These are phyloP conservation scores for Syrphus vitripennis DNA, from an alignment of 2,888 invertebrate genomes.

Conservation along the genomic window DNA sequence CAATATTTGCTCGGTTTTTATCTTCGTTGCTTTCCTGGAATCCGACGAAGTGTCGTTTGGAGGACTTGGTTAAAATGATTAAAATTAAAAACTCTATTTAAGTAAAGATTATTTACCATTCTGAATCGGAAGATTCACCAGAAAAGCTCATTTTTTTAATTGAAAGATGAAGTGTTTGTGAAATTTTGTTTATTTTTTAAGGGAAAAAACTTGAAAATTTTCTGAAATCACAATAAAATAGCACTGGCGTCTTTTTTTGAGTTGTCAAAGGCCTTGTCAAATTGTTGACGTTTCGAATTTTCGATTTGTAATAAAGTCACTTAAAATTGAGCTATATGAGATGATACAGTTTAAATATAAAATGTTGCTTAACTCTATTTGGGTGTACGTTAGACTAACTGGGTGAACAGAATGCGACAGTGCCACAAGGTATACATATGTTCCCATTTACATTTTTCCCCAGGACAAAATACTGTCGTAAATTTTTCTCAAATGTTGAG, in stretches of 20 bases:
- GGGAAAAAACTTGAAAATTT: background rate
- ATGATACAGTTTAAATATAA: background rate
- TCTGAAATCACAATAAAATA: slow-evolving; percentile 7
- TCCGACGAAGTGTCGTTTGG: background rate
- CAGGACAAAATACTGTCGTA: no score
- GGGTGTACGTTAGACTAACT: background rate
- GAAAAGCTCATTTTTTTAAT: slow-evolving; percentile 76
- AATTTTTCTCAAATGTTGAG: no score
- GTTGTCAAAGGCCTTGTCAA: background rate
- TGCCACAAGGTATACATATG: no score
- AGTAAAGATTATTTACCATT: slow-evolving; percentile 74
- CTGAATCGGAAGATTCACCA: slow-evolving; percentile 77
- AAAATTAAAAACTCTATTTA: background rate
- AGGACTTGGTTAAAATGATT: slow-evolving; percentile 22
- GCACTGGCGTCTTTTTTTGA: slow-evolving; percentile 37
- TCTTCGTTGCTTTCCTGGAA: slow-evolving; percentile 77
- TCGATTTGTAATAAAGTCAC: no score
- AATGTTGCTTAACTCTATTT: background rate
- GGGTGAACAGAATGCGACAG: no score
- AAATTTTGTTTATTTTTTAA: background rate
- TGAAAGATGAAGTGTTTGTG: background rate
- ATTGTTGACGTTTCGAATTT: slow-evolving; percentile 37
- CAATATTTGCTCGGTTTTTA: slow-evolving; percentile 73
- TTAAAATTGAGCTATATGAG: background rate
- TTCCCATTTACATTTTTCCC: no score